Evolutionary conservation across 2,888 invertebrate species (phyloP), one percentile per base, ranked within the genome.

Genomic region (Nematopogon swammerdamellus): DNA sequence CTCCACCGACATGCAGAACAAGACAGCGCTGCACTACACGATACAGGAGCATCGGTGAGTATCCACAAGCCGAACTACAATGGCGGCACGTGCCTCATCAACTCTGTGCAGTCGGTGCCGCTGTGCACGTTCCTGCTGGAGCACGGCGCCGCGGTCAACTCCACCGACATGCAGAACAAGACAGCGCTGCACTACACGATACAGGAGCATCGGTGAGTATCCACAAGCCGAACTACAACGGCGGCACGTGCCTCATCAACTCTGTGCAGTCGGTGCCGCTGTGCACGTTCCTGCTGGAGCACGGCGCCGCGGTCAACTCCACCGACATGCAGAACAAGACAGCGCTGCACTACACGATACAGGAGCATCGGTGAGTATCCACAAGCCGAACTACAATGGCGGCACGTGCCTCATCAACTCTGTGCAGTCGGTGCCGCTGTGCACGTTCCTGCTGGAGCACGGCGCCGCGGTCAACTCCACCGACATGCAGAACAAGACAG

Each of bases 151-250:
- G 83, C 85, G 59, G 90, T 93, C 4, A 92, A 95, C 79, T 92
- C 94, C 42, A 84, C 84, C 51, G 95, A 96, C 73, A 89, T 91
- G 63, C 94, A 95, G 70, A 88, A 87, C 59, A 95, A 95, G 76
- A 91, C 95, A 53, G 95, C 95, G 50, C 81, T 95, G 60, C 95
- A 95, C 80, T 95, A 96, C 79, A 93, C 95, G n/a, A 91, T 95
- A 59, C 89, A 89, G 61, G 88, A 91, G 70, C 88, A 89, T 63
- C 85, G 85, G 79, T 79, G 57, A 48, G 16, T n/a, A 87, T 93
- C 57, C 85, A 87, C 59, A 85, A 85, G 57, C 85, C 95, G 4
- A 95, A 95, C 73, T 89, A 91, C 66, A 92, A 92, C 72, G 95
- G 95, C 51, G 95, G 95, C 52, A 95, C 95, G 1, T 95, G 95